Base-by-base conservation (phyloP, 2,888 invertebrate species). In the Scaptomyza tumidula region DNA sequence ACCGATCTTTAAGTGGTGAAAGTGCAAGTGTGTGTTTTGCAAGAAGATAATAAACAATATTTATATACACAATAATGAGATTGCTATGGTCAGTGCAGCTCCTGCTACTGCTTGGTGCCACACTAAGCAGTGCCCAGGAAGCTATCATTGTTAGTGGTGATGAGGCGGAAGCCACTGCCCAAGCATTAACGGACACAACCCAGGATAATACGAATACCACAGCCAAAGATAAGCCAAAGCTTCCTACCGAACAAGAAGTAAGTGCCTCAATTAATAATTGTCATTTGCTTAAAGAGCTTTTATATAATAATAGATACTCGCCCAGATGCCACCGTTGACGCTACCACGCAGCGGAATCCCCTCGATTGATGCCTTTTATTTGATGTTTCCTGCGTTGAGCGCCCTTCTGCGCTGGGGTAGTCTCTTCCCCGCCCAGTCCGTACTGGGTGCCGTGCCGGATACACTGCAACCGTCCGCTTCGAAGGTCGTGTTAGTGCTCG, bases 401-500 rank as follows among this genome's bases (percentile, higher is more conserved):
- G 75, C 86, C 44, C 61, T 89, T 3, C 44, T 89, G 41, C 77
- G 74, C 1, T 89, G 81, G 87, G 66, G 72, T 19, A 84, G 77
- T 35, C 65, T 75, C 2, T 88, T 88, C 46, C 83, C 86, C 3
- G 71, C 80, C 7, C 62, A 56, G 7, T 59, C 73, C 0, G 29
- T 86, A 6, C 63, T 89, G 13, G 83, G 88, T 2, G 77, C 71
- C 4, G 19, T 69, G 7, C 75, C 83, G 1, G 83, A 82, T 31
- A 24, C 9, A 3, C 45, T 70, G 56, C 63, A 67, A 14, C 60
- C 78, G 0, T 59, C 78, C 0, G 73, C 86, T 24, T 90, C 90
- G 0, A 90, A 90, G 61, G 89, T 91, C 13, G 85, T 90, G 1
- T 70, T 90, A 5, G 90, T 90, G 9, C 60, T 90, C 19, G 89